Conservation (phyloP, 2,797 vertebrate genomes). For the Scarus forsteni region DNA sequence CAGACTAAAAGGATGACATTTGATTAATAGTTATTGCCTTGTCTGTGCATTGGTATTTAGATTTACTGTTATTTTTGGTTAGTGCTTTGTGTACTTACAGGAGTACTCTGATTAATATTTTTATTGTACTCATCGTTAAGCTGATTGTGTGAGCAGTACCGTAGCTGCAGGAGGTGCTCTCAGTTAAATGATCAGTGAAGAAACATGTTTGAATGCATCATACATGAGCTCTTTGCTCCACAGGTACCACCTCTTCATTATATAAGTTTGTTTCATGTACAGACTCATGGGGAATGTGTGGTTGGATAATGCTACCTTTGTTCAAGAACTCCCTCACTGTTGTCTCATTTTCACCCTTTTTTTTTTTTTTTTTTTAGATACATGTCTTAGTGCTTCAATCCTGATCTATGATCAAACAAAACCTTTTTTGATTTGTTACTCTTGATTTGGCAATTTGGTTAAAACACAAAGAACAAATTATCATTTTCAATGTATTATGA, state of each 20-base stretch:
- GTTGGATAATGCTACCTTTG: background rate
- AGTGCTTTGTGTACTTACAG: conserved; percentile 27
- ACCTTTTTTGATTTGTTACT: too few relatives aligned
- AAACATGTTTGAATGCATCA: conserved; percentile 1
- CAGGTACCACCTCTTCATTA: conserved; percentile 2
- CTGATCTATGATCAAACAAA: too few relatives aligned
- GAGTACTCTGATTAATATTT: conserved; percentile 34
- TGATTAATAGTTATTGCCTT: conserved; percentile 1
- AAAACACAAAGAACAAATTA: too few relatives aligned
- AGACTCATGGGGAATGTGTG: background rate
- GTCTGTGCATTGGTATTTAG: conserved; percentile 18
- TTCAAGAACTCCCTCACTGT: background rate
- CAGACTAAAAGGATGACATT: background rate
- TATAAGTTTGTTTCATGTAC: background rate
- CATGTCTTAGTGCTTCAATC: too few relatives aligned
- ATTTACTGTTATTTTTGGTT: conserved; percentile 45
- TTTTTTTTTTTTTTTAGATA: too few relatives aligned
- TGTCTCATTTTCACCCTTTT: background rate
- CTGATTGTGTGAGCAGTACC: conserved; percentile 17
- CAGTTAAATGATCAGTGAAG: conserved; percentile 23
- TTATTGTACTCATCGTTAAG: conserved; percentile 19
- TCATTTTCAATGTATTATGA: too few relatives aligned
- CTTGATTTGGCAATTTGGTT: too few relatives aligned
- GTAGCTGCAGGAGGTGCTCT: conserved; percentile 13
- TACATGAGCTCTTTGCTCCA: background rate